phyloP scores from a whole-genome alignment of 2,797 vertebrate species.

The Orestias chungarensis region DNA sequence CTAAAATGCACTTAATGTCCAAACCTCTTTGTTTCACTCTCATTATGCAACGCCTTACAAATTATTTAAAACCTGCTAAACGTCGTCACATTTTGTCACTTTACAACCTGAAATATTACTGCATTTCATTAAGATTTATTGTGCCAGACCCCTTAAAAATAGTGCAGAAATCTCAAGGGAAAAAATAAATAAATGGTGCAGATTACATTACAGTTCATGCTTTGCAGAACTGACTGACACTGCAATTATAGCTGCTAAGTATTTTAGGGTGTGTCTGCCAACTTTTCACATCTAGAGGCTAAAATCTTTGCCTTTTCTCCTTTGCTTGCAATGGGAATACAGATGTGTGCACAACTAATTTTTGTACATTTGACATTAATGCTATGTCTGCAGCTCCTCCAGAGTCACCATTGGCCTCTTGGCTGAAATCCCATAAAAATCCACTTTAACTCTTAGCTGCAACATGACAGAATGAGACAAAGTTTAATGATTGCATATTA shows the following conservation, averaged over 20 bases:
- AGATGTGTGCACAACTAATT: neutral
- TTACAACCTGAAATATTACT: neutral
- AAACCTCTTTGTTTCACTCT: neutral
- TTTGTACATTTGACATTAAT: neutral
- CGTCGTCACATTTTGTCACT: neutral
- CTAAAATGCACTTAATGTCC: neutral
- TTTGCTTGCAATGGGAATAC: neutral
- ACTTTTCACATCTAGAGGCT: neutral
- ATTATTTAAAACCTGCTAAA: neutral
- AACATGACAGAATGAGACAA: constrained; percentile 1
- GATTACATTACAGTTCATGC: neutral
- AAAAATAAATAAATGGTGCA: neutral
- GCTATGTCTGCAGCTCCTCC: neutral
- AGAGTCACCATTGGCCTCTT: neutral
- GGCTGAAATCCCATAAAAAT: neutral
- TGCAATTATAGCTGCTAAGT: neutral
- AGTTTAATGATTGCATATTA: neutral
- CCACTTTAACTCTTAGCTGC: neutral
- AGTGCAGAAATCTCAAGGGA: neutral
- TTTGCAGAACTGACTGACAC: neutral
- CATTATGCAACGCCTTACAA: neutral
- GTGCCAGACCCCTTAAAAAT: neutral
- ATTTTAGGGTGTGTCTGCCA: neutral
- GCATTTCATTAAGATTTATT: neutral
- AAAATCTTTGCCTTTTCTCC: neutral